These are phyloP conservation scores for Hoplias malabaricus DNA, from an alignment of 2,113 vertebrate genomes.

Conservation along the genomic window DNA sequence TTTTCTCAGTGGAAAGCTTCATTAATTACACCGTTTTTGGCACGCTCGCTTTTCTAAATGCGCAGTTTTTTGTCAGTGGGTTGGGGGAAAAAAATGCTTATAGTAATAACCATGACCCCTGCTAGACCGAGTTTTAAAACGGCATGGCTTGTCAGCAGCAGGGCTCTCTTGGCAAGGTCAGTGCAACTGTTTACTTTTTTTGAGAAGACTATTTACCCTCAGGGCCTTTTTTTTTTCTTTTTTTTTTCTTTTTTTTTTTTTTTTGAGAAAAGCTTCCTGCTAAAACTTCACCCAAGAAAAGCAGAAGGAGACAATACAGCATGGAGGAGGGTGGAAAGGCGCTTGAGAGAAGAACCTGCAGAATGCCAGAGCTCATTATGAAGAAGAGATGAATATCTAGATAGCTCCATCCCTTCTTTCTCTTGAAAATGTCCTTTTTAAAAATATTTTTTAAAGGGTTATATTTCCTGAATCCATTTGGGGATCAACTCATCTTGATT, in stretches of 20 bases:
- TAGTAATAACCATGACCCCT: slow-evolving; percentile 86
- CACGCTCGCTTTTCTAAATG: slow-evolving; percentile 60
- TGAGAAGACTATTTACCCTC: slow-evolving; percentile 87
- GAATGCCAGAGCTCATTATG: slow-evolving; percentile 7
- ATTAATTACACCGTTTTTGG: slow-evolving; percentile 65
- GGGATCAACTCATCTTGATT: background rate
- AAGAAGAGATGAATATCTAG: slow-evolving; percentile 13
- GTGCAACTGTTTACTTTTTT: slow-evolving; percentile 92
- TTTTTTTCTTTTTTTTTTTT: too few species aligned
- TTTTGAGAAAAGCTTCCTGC: slow-evolving; percentile 86
- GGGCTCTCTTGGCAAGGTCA: slow-evolving; percentile 88
- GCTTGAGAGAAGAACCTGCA: background rate
- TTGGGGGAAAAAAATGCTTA: slow-evolving; percentile 71
- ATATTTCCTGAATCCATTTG: background rate
- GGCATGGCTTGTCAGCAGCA: slow-evolving; percentile 86
- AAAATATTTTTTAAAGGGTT: too few species aligned
- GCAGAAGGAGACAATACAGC: slow-evolving; percentile 41
- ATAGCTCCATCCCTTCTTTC: background rate
- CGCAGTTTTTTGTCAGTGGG: slow-evolving; percentile 59
- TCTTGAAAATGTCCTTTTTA: background rate
- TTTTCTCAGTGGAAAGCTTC: slow-evolving; percentile 37
- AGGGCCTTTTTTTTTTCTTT: slow-evolving; percentile 83
- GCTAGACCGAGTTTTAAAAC: slow-evolving; percentile 86
- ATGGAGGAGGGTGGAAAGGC: background rate
- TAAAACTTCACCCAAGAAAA: slow-evolving; percentile 80